phyloP scores from a whole-genome alignment of 2,797 vertebrate genomes.

The Hirundo rustica region DNA sequence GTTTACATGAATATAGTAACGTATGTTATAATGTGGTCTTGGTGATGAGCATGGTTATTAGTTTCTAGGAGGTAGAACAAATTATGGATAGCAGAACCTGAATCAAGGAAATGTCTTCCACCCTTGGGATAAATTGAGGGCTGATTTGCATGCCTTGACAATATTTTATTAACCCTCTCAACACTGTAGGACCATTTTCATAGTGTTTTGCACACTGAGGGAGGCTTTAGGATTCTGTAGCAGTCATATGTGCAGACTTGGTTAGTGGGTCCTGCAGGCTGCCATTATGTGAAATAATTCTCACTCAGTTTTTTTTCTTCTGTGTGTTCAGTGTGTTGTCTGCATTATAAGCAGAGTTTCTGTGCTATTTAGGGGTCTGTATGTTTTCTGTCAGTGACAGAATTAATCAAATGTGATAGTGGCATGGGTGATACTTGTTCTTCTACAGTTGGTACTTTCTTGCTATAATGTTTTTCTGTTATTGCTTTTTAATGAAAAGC shows the following conservation, averaged over 20 bases:
- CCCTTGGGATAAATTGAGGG: background rate
- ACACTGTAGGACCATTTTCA: background rate
- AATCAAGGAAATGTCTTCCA: background rate
- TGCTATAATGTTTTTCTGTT: background rate
- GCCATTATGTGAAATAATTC: background rate
- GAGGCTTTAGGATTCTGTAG: background rate
- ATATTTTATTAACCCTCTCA: background rate
- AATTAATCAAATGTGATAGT: background rate
- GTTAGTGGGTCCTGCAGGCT: background rate
- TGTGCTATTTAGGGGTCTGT: background rate
- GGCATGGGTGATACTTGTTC: background rate
- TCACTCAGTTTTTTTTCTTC: background rate
- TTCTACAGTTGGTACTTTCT: background rate
- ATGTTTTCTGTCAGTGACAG: background rate
- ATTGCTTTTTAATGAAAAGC: constrained; percentile 28
- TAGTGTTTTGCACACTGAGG: background rate
- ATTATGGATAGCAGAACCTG: background rate
- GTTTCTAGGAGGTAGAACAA: background rate
- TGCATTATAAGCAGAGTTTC: background rate
- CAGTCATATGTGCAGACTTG: background rate
- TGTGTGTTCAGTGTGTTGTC: background rate
- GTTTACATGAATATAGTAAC: background rate
- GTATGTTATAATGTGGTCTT: background rate
- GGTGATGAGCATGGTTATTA: background rate
- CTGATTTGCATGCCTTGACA: background rate